Conservation (phyloP, 2,888 invertebrate genomes). For the Argynnis bischoffii region DNA sequence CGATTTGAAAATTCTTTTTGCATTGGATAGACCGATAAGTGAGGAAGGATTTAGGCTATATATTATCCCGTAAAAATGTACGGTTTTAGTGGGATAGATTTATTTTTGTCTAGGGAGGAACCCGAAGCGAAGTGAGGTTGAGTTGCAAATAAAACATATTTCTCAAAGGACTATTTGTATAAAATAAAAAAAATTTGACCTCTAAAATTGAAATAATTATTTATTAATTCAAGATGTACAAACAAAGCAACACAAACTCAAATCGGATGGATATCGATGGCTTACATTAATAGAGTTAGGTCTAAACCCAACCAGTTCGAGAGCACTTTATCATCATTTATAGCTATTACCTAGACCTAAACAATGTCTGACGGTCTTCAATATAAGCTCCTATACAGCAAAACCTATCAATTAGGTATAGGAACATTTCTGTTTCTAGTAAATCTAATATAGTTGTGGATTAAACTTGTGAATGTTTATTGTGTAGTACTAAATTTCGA, state of each 20-base stretch:
- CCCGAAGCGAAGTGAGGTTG: too few species aligned
- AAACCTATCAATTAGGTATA: conserved; percentile 29
- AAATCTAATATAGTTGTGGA: not conserved
- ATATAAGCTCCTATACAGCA: conserved; percentile 24
- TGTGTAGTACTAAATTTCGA: not conserved
- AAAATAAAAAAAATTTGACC: too few species aligned
- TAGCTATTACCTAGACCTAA: conserved; percentile 22
- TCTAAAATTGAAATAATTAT: not conserved
- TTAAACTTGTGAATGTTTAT: not conserved
- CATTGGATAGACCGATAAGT: too few species aligned
- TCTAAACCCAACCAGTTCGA: conserved; percentile 16
- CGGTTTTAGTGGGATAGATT: too few species aligned
- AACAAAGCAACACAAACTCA: not conserved
- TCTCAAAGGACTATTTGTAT: too few species aligned
- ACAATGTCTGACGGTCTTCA: conserved; percentile 30
- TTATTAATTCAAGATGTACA: not conserved
- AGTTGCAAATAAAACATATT: too few species aligned
- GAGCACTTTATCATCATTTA: conserved; percentile 32
- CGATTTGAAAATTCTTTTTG: too few species aligned
- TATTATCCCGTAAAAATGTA: too few species aligned
- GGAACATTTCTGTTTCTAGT: conserved; percentile 1
- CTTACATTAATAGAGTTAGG: conserved; percentile 20
- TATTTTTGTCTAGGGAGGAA: too few species aligned
- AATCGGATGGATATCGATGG: not conserved
- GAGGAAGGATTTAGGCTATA: too few species aligned